Evolutionary conservation across 2,113 vertebrate genomes (phyloP), one percentile per base, ranked within the genome.

Genomic region (Ramphastos sulfuratus): DNA sequence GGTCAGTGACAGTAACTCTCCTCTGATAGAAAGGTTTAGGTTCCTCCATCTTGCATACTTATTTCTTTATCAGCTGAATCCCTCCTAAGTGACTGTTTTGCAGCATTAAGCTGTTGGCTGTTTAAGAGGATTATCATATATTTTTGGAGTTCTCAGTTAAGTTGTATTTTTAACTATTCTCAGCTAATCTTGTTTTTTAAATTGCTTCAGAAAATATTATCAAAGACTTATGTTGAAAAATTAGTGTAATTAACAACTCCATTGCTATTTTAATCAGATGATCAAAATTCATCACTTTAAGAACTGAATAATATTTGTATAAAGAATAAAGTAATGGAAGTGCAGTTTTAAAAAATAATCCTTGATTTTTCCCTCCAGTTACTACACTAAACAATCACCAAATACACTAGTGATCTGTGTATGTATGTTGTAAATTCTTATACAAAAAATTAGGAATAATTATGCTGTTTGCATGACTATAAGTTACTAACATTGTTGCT

Each of bases 61-160:
- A 23, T 30, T 27, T 81, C 46, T 84, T 66, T 83, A 88, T 83
- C 77, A 86, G 4, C 39, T 81, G 87, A 83, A 91, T 83, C 19
- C 8, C 20, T 81, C 46, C 17, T 71, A 83, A 91, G 52, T 50
- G 35, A 77, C 27, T 54, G 7, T 52, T 69, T 69, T 73, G 17
- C 27, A 61, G 64, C 10, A 59, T 17, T 80, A 82, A 90, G 15
- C 11, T 82, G 31, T 60, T 93, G 21, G 7, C 28, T 87, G 1
- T 82, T 89, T 46, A 81, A 87, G 55, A 73, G 23, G 55, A 69
- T 79, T 87, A 61, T 25, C 13, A 31, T 17, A 24, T 91, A 60
- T 79, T 89, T 89, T 89, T 28, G 58, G 35, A 87, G 37, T 52
- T 76, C 7, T 79, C 18, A 82, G 75, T 79, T 72, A 87, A 92